Evolutionary conservation across 2,113 vertebrate species (phyloP).

Genomic region (Menidia beryllina): DNA sequence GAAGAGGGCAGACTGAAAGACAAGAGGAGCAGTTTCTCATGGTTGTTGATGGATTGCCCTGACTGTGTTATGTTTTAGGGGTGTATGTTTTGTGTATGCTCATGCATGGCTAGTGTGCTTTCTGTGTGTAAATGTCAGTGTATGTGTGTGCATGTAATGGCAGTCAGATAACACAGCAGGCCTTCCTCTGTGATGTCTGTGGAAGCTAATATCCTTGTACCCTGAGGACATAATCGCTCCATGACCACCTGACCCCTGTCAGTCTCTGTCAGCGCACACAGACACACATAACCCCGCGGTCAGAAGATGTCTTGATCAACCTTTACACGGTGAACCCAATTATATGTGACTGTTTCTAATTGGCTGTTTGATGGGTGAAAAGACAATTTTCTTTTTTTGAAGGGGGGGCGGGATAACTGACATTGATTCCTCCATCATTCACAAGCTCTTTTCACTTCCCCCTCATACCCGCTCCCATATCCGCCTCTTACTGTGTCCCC

Average conservation of each 20-base stretch:
- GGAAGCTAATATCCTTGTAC: constrained; percentile 75
- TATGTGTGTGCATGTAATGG: constrained; percentile 52
- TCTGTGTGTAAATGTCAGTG: constrained; percentile 55
- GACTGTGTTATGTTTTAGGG: constrained; percentile 63
- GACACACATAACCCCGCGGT: constrained; percentile 11
- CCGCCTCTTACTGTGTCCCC: constrained; percentile 39
- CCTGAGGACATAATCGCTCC: constrained; percentile 63
- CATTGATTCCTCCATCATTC: constrained; percentile 5
- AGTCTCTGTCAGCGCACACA: constrained; percentile 62
- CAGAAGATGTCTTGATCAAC: constrained; percentile 20
- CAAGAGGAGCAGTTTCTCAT: constrained; percentile 48
- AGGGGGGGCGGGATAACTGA: constrained; percentile 9
- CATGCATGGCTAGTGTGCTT: constrained; percentile 69
- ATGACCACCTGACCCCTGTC: constrained; percentile 76
- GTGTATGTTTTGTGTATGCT: constrained; percentile 61
- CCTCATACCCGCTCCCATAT: constrained; percentile 35
- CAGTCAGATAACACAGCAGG: constrained; percentile 72
- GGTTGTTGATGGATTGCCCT: constrained; percentile 71
- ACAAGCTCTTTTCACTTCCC: constrained; percentile 20
- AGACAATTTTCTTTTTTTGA: background rate
- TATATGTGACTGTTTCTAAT: background rate
- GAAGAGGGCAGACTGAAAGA: constrained; percentile 31
- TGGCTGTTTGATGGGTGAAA: constrained; percentile 12
- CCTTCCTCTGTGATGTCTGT: constrained; percentile 71
- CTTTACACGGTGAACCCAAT: constrained; percentile 13